A percentile compares a stretch with the other conserved stretches of the same genome.
Conservation (phyloP, 2,888 invertebrate species). For the Timandra comae region DNA sequence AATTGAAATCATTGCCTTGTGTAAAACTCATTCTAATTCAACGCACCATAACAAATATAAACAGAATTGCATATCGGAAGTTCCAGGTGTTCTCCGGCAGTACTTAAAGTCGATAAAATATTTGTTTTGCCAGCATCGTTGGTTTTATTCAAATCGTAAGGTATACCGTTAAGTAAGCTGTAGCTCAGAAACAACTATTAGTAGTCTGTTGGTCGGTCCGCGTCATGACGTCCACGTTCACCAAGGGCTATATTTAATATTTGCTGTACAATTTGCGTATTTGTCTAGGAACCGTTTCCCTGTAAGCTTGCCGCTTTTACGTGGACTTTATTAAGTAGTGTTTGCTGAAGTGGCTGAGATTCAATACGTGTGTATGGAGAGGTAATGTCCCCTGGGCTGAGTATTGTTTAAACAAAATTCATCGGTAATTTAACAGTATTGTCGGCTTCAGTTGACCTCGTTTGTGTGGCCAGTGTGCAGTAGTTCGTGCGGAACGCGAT, state of each 20-base stretch:
- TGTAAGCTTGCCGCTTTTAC: slow-evolving; percentile 45
- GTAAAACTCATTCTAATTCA: background rate
- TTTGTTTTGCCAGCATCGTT: slow-evolving; percentile 45
- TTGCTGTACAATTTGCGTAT: slow-evolving; percentile 68
- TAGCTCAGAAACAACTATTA: slow-evolving; percentile 42
- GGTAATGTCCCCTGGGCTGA: slow-evolving; percentile 29
- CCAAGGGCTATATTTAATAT: slow-evolving; percentile 55
- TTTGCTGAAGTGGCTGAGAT: slow-evolving; percentile 37
- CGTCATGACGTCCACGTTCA: slow-evolving; percentile 48
- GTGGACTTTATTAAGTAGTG: slow-evolving; percentile 36
- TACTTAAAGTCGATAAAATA: slow-evolving; percentile 44
- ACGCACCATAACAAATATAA: background rate
- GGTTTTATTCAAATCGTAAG: slow-evolving; percentile 59
- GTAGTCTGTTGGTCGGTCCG: slow-evolving; percentile 31
- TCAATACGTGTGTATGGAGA: slow-evolving; percentile 26
- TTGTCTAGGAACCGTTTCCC: slow-evolving; percentile 64
- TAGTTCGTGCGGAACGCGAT: slow-evolving; percentile 58
- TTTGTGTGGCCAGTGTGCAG: slow-evolving; percentile 38
- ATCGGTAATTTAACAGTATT: slow-evolving; percentile 31
- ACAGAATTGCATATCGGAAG: slow-evolving; percentile 19
- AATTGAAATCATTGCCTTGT: slow-evolving; percentile 11
- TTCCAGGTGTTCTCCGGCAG: slow-evolving; percentile 33
- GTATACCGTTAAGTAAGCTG: slow-evolving; percentile 64
- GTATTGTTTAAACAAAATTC: slow-evolving; percentile 30
- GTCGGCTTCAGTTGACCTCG: slow-evolving; percentile 46